A percentile compares a stretch with the other conserved stretches of the same genome.
These are phyloP conservation scores for Scaptomyza caliginosa DNA, from an alignment of 2,888 invertebrate genomes.

Conservation along the genomic window DNA sequence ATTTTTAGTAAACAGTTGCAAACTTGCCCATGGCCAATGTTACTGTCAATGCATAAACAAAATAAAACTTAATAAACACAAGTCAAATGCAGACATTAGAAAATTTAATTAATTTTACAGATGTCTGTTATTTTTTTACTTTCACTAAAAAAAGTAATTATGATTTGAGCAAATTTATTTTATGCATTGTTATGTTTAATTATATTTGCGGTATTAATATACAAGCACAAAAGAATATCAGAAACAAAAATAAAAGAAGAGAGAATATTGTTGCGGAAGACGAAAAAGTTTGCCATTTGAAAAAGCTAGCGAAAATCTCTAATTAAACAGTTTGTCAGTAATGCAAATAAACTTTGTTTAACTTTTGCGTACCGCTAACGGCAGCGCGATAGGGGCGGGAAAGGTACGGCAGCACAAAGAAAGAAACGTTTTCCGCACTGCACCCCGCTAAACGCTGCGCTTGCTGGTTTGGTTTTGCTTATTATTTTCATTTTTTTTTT, in stretches of 20 bases:
- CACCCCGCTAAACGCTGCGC: background rate
- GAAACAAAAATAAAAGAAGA: constrained; percentile 1
- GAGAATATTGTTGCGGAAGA: background rate
- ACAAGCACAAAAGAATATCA: constrained; percentile 3
- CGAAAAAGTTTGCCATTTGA: constrained; percentile 55
- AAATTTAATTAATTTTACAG: background rate
- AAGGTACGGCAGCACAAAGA: constrained; percentile 10
- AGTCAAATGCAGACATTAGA: background rate
- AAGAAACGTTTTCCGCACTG: constrained; percentile 23
- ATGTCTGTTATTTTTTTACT: background rate
- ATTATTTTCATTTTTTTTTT: constrained; percentile 64
- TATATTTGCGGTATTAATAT: constrained; percentile 48
- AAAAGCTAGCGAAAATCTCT: constrained; percentile 74
- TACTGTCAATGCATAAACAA: background rate
- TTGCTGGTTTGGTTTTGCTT: constrained; percentile 49
- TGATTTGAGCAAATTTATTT: background rate
- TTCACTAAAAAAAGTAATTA: background rate
- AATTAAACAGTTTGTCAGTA: constrained; percentile 80
- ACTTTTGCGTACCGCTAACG: constrained; percentile 71
- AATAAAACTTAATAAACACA: background rate
- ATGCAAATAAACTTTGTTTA: constrained; percentile 77
- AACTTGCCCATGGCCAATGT: background rate
- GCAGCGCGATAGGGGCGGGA: constrained; percentile 2
- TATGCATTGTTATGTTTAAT: constrained; percentile 52
- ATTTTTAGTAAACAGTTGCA: background rate